Conservation (phyloP, 1,140 invertebrate genomes). For the Diorhabda elongata region DNA sequence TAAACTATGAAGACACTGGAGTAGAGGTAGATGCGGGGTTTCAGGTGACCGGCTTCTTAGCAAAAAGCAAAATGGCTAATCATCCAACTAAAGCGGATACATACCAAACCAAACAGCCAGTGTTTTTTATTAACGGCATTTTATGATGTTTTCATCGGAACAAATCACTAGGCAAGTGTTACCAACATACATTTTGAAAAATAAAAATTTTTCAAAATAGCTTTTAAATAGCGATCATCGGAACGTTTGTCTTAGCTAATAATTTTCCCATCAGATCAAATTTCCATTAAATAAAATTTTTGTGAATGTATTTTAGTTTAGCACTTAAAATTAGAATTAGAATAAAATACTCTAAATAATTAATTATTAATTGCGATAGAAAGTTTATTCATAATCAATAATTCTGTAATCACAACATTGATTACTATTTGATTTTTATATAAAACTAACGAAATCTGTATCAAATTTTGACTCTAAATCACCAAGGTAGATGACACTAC, state of each 20-base stretch:
- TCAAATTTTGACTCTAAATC: too few relatives aligned
- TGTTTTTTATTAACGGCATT: conserved; percentile 22
- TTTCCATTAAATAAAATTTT: not conserved
- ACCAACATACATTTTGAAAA: conserved; percentile 4
- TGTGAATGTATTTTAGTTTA: not conserved
- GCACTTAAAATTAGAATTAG: too few relatives aligned
- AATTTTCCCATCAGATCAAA: not conserved
- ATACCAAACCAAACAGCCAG: conserved; percentile 4
- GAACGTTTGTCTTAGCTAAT: conserved; percentile 3
- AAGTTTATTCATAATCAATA: too few relatives aligned
- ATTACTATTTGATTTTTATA: too few relatives aligned
- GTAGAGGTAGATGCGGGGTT: not conserved
- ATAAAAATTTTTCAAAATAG: not conserved
- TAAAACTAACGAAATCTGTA: too few relatives aligned
- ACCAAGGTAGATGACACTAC: too few relatives aligned
- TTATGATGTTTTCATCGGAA: conserved; percentile 24
- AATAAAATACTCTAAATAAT: too few relatives aligned
- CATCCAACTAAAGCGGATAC: conserved; percentile 10
- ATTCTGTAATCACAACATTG: too few relatives aligned
- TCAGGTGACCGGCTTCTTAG: conserved; percentile 13
- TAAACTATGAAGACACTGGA: conserved; percentile 2
- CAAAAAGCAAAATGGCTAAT: conserved; percentile 24
- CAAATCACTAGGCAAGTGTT: conserved; percentile 11
- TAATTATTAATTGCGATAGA: too few relatives aligned
- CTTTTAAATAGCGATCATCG: not conserved